Conservation (phyloP, 2,797 vertebrate species). For the Myotis pilosus region DNA sequence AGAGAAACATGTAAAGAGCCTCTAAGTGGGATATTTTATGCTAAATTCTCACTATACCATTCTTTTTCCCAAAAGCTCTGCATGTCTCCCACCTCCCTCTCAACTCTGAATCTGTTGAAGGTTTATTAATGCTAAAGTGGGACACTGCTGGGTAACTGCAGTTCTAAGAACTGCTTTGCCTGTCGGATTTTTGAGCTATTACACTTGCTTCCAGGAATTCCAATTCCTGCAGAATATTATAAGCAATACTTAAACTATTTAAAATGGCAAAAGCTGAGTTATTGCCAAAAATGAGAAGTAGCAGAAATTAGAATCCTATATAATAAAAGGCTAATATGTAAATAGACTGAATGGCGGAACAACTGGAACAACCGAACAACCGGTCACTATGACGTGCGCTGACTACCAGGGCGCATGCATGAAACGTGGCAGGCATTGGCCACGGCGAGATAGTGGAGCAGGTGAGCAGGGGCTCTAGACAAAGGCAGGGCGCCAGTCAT, state of each 20-base stretch:
- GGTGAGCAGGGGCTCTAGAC: too few species aligned
- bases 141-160: not conserved
- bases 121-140: not conserved
- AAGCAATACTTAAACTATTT: not conserved
- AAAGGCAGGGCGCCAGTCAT: accelerated
- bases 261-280: not conserved
- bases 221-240: not conserved
- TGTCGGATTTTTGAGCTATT: not conserved
- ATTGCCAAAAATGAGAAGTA: not conserved
- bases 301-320: not conserved
- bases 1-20: not conserved
- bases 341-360: too few species aligned
- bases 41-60: not conserved
- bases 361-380: too few species aligned
- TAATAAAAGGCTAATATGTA: too few species aligned
- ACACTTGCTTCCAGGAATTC: not conserved
- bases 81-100: not conserved
- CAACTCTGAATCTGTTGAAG: not conserved
- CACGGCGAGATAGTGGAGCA: too few species aligned
- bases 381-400: too few species aligned
- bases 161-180: not conserved
- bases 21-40: not conserved
- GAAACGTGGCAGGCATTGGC: accelerated
- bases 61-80: not conserved
- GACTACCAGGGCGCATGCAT: too few species aligned